Evolutionary conservation across 1,140 invertebrate genomes (phyloP).

Genomic region (Heliconius hewitsoni): DNA sequence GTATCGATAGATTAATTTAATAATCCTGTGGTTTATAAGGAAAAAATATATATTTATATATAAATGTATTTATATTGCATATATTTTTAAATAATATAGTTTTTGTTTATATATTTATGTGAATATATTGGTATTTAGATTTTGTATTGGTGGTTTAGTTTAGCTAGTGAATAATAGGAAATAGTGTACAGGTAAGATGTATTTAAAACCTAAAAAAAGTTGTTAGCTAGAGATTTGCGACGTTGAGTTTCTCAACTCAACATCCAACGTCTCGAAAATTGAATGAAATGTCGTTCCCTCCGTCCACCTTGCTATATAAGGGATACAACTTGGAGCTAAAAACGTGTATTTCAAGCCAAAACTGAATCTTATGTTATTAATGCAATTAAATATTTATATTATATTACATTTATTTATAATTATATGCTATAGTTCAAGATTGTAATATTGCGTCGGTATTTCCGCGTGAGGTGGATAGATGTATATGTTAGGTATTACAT

Average conservation of each 20-base stretch:
- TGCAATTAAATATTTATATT: neutral
- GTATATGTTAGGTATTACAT: neutral
- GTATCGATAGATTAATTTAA: neutral
- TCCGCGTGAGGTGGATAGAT: neutral
- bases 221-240: no score
- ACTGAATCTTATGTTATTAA: neutral
- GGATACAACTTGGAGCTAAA: no score
- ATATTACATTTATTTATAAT: neutral
- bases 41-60: neutral
- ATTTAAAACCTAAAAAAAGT: neutral
- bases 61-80: neutral
- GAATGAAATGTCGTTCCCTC: no score
- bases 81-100: neutral
- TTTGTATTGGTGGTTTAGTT: neutral
- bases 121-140: no score
- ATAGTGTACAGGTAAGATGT: neutral
- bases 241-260: no score
- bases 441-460: conserved; percentile 3
- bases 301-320: no score
- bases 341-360: no score
- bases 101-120: neutral
- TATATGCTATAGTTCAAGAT: neutral
- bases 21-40: neutral
- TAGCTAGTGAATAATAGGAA: neutral
- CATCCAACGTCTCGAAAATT: no score